A percentile compares a stretch with the other conserved stretches of the same genome.
These are phyloP conservation scores for Scylla paramamosain DNA, from an alignment of 1,140 invertebrate species.

Conservation along the genomic window DNA sequence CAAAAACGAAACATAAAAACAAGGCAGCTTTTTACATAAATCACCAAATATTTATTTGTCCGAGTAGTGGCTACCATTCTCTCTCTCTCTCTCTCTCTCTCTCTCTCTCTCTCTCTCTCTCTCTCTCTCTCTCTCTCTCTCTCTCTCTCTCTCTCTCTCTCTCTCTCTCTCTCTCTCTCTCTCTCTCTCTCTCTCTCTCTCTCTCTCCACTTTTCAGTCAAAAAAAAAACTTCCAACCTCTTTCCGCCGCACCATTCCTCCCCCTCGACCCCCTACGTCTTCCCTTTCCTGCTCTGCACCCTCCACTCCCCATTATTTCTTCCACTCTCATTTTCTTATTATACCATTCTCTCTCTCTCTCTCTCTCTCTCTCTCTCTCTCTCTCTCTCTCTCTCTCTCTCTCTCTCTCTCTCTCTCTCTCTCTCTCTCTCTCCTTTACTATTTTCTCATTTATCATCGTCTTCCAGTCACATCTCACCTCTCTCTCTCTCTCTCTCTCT, in stretches of 20 bases:
- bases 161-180: conserved; percentile 5
- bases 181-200: conserved; percentile 39
- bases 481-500: not conserved
- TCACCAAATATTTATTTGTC: conserved; percentile 9
- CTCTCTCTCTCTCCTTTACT: not conserved
- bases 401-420: not conserved
- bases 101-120: conserved; percentile 34
- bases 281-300: not conserved
- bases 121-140: conserved; percentile 44
- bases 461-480: not conserved
- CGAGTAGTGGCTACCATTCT: not conserved
- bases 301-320: not conserved
- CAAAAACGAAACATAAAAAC: conserved; percentile 13
- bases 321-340: conserved; percentile 17
- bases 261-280: not conserved
- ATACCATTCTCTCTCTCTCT: not conserved
- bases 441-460: not conserved
- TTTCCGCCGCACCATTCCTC: not conserved
- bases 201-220: not conserved
- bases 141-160: not conserved
- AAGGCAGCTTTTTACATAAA: conserved; percentile 23
- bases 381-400: not conserved
- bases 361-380: not conserved
- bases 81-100: not conserved
- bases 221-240: not conserved